Conservation (phyloP, 92 coral and sea anemone species). For the Epizoanthus fatuus region DNA sequence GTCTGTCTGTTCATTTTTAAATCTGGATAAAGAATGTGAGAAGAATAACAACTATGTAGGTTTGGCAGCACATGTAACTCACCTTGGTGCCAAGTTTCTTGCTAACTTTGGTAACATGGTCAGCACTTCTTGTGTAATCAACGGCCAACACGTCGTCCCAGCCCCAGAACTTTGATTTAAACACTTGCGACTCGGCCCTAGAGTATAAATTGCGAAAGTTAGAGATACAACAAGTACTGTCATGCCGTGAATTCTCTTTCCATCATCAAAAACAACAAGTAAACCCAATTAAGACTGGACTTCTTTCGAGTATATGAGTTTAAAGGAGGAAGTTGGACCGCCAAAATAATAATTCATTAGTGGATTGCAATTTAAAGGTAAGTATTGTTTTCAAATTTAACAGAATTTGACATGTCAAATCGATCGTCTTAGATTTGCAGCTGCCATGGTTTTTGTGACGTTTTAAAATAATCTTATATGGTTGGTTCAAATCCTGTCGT, state of each 20-base stretch:
- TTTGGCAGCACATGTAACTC: background rate
- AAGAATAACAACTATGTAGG: background rate
- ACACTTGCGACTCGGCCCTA: slow-evolving; percentile 98
- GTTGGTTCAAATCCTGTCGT: too few species aligned
- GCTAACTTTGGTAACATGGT: slow-evolving; percentile 88
- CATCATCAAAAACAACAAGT: background rate
- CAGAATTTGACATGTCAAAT: too few species aligned
- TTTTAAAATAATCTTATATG: too few species aligned
- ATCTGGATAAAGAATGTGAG: background rate
- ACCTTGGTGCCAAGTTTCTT: slow-evolving; percentile 91
- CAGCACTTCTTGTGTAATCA: slow-evolving; percentile 98
- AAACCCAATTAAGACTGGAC: background rate
- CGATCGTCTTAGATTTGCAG: too few species aligned
- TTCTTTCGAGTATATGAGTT: background rate
- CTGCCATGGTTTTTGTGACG: too few species aligned
- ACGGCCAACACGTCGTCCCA: slow-evolving; percentile 99
- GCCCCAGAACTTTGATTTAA: slow-evolving; percentile 95
- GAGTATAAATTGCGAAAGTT: background rate
- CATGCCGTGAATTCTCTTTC: background rate
- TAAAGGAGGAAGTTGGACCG: too few species aligned
- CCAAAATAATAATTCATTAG: too few species aligned
- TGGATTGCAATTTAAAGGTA: too few species aligned
- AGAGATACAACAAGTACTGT: background rate
- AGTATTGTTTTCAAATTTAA: too few species aligned
- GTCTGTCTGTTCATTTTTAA: too few species aligned